Conservation (phyloP, 2,113 vertebrate genomes). For the Chinchilla lanigera region DNA sequence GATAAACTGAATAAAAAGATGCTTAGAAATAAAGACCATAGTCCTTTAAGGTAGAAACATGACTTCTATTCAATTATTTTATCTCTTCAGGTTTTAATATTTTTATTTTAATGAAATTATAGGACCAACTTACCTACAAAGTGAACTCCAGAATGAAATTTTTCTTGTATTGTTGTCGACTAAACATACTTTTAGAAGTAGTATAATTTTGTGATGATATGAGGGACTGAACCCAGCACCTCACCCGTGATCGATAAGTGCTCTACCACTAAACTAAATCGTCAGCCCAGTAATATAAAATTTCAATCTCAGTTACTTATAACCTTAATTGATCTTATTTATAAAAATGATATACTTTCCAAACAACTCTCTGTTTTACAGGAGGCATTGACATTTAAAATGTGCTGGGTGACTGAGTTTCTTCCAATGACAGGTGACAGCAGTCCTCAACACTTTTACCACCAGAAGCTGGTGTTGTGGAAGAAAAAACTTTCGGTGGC, state of each 20-base stretch:
- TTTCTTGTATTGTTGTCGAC: not conserved
- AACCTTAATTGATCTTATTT: not conserved
- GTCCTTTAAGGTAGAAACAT: constrained; percentile 9
- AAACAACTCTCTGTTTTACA: not conserved
- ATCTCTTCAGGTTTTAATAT: not conserved
- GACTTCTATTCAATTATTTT: not conserved
- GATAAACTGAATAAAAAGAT: not conserved
- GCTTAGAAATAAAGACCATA: not conserved
- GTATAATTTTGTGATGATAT: not conserved
- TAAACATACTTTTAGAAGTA: not conserved
- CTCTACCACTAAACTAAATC: not conserved
- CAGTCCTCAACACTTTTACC: not conserved
- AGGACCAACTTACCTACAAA: not conserved
- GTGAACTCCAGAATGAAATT: not conserved
- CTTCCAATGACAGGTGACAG: not conserved
- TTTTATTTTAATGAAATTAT: not conserved
- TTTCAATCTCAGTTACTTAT: not conserved
- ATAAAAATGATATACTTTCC: not conserved
- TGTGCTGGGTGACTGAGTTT: not conserved
- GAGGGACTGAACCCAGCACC: not conserved
- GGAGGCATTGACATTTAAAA: not conserved
- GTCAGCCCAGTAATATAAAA: not conserved
- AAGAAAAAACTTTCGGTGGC: not conserved
- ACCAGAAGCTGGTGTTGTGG: not conserved
- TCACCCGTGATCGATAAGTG: not conserved